Evolutionary conservation across 1,140 invertebrate genomes (phyloP).

Genomic region (Tetragonula clypearis): DNA sequence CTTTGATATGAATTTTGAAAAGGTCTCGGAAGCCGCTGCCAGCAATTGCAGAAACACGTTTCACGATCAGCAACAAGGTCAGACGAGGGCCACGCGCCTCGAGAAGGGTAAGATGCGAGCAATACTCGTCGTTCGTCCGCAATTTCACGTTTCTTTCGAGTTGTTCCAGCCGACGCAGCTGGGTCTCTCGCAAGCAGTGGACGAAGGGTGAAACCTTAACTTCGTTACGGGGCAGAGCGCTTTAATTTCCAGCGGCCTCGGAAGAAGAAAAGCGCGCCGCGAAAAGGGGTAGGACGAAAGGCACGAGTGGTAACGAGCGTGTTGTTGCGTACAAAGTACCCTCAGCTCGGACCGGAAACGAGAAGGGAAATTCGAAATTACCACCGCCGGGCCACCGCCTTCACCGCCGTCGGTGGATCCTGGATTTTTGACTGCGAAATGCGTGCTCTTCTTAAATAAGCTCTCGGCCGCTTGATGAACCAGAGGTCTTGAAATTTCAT

Average conservation of each 20-base stretch:
- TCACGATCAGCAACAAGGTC: neutral
- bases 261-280: neutral
- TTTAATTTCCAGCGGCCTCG: conserved; percentile 64
- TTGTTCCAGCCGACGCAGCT: neutral
- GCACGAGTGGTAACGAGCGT: conserved; percentile 27
- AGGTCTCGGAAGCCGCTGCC: too few relatives aligned
- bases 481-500: conserved; percentile 3
- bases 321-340: conserved; percentile 35
- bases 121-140: neutral
- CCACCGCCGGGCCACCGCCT: neutral
- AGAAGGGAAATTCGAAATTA: conserved; percentile 10
- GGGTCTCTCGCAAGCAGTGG: neutral
- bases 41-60: neutral
- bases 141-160: neutral
- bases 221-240: conserved; percentile 57
- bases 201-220: conserved; percentile 56
- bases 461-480: neutral
- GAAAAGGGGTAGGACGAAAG: conserved; percentile 24
- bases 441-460: conserved; percentile 12
- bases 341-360: neutral
- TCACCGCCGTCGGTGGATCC: neutral
- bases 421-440: neutral
- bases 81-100: neutral
- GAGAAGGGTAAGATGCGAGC: too few relatives aligned
- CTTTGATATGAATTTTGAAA: too few relatives aligned